phyloP scores from a whole-genome alignment of 2,797 vertebrate genomes.

The Diglossa cyanea region DNA sequence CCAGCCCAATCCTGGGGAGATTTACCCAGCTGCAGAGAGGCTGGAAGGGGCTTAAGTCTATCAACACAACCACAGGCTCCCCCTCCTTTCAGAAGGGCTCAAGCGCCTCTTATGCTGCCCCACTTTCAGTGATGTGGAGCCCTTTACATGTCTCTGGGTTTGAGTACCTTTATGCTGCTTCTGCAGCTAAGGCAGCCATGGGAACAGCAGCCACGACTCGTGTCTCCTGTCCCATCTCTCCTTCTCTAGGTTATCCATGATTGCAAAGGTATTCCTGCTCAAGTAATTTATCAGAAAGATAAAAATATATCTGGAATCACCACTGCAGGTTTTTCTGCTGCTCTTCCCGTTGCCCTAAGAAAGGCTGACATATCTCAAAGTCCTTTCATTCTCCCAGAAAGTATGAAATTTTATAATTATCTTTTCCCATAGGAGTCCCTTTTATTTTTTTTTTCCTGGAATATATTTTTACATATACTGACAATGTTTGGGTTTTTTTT shows the following conservation, averaged over 20 bases:
- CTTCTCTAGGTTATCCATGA: not conserved
- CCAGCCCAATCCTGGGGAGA: constrained; percentile 55
- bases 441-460: not conserved
- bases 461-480: not conserved
- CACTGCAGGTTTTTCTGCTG: not conserved
- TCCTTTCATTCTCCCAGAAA: not conserved
- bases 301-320: not conserved
- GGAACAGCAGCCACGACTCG: not conserved
- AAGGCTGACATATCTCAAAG: not conserved
- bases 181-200: not conserved
- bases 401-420: not conserved
- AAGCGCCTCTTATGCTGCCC: constrained; percentile 27
- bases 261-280: not conserved
- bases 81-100: not conserved
- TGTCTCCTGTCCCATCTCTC: not conserved
- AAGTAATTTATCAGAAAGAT: not conserved
- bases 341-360: not conserved
- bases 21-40: constrained; percentile 61
- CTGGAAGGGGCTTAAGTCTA: constrained; percentile 56
- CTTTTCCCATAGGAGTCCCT: not conserved
- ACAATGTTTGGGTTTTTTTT: not conserved
- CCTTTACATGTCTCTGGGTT: not conserved
- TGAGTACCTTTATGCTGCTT: not conserved
- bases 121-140: not conserved
- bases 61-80: constrained; percentile 35